Evolutionary conservation across 2,888 invertebrate species (phyloP).

Genomic region (Scelioninae gen. 2): DNA sequence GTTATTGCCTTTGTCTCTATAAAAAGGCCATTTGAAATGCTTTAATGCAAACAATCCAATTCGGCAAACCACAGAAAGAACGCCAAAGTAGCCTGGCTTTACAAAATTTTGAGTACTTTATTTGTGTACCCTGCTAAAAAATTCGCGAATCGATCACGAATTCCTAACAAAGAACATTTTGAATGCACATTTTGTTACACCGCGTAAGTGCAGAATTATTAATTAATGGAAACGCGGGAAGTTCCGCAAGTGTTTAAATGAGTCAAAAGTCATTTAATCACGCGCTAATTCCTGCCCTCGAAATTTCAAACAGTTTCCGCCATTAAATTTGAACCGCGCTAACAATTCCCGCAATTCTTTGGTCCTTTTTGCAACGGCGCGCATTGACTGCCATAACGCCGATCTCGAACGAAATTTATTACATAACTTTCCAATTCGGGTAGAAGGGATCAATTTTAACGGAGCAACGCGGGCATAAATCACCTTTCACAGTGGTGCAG

Average conservation of each 20-base stretch:
- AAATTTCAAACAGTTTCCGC: slow-evolving; percentile 22
- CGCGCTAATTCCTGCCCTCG: slow-evolving; percentile 30
- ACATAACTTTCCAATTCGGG: slow-evolving; percentile 52
- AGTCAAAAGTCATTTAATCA: slow-evolving; percentile 14
- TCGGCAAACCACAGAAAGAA: too few relatives aligned
- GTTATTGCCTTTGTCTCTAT: too few relatives aligned
- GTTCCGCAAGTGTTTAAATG: slow-evolving; percentile 4
- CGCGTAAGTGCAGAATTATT: too few relatives aligned
- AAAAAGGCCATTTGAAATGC: too few relatives aligned
- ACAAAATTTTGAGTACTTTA: too few relatives aligned
- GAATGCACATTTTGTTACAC: too few relatives aligned
- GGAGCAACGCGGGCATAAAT: slow-evolving; percentile 43
- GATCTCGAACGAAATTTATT: slow-evolving; percentile 48
- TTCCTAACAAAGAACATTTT: too few relatives aligned
- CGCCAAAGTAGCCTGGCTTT: too few relatives aligned
- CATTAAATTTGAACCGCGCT: slow-evolving; percentile 39
- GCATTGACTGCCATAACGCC: slow-evolving; percentile 40
- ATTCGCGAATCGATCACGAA: too few relatives aligned
- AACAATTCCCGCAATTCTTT: slow-evolving; percentile 37
- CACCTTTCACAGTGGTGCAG: slow-evolving; percentile 43
- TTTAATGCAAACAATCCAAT: too few relatives aligned
- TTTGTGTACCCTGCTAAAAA: too few relatives aligned
- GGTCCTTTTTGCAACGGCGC: slow-evolving; percentile 15
- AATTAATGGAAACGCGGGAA: too few relatives aligned
- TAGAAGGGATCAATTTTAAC: slow-evolving; percentile 48